A percentile compares a stretch with the other conserved stretches of the same genome.
Evolutionary conservation across 2,888 invertebrate genomes (phyloP).

Genomic region (Priocnemis perturbator): DNA sequence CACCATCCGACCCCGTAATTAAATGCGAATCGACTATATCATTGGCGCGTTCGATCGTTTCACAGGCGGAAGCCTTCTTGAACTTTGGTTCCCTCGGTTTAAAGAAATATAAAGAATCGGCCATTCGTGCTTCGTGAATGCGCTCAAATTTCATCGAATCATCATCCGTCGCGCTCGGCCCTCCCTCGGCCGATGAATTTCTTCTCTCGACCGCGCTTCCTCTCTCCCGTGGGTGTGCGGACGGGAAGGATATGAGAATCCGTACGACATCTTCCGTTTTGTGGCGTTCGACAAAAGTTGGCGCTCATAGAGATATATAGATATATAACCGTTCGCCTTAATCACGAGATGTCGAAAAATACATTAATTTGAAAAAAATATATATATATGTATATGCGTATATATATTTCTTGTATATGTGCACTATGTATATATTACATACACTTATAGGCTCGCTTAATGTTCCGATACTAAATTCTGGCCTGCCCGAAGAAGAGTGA

Average conservation of each 20-base stretch:
- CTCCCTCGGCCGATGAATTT: background rate
- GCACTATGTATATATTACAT: slow-evolving; percentile 56
- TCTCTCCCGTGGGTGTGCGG: background rate
- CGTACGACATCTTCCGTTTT: background rate
- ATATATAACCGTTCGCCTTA: slow-evolving; percentile 25
- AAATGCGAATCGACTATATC: too few species aligned
- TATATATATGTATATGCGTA: slow-evolving; percentile 49
- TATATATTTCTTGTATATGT: slow-evolving; percentile 44
- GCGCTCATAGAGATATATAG: background rate
- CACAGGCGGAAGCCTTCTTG: too few species aligned
- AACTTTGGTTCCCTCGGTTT: background rate
- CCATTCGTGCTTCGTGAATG: background rate
- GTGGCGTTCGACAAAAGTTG: background rate
- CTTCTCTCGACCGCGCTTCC: background rate
- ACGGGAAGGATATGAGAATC: too few species aligned
- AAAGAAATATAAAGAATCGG: slow-evolving; percentile 5
- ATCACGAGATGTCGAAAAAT: slow-evolving; percentile 62
- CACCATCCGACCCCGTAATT: too few species aligned
- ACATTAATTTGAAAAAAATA: slow-evolving; percentile 59
- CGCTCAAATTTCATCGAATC: background rate
- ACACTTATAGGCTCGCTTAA: slow-evolving; percentile 62
- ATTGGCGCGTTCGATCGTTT: too few species aligned
- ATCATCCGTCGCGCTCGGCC: background rate
- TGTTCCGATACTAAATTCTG: slow-evolving; percentile 50
- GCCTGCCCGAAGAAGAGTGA: slow-evolving; percentile 20